phyloP scores from a whole-genome alignment of 2,797 vertebrate genomes.

The Dipus sagitta region DNA sequence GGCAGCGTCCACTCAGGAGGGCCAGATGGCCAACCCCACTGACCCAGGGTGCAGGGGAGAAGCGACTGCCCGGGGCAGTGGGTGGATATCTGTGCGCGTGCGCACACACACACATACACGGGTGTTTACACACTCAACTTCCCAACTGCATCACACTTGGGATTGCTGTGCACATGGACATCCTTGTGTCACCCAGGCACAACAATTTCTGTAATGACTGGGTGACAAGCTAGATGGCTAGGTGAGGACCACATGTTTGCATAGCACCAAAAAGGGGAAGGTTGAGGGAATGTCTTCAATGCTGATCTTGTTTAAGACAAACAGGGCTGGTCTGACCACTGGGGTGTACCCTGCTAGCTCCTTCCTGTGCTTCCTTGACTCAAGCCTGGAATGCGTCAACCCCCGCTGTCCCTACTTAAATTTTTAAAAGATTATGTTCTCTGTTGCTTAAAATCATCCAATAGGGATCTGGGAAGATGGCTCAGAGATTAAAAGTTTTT shows the following conservation, averaged over 20 bases:
- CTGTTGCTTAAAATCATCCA: not conserved
- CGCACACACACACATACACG: not conserved
- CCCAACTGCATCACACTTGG: not conserved
- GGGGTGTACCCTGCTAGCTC: not conserved
- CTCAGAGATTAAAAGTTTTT: too few species aligned
- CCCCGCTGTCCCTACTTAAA: too few species aligned
- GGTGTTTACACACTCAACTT: too few species aligned
- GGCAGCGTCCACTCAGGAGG: accelerated
- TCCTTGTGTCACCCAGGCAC: not conserved
- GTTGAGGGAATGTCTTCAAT: not conserved
- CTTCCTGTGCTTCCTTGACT: accelerated
- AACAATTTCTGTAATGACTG: accelerated
- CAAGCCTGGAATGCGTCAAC: too few species aligned
- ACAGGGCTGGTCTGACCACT: not conserved
- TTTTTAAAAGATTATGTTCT: not conserved
- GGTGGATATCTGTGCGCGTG: too few species aligned
- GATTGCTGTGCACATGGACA: not conserved
- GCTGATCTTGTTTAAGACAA: not conserved
- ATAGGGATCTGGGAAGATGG: too few species aligned
- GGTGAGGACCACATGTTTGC: not conserved
- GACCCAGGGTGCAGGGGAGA: not conserved
- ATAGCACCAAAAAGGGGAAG: accelerated
- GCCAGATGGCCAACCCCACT: not conserved
- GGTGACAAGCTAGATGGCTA: not conserved
- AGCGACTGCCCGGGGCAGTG: accelerated